Base-by-base conservation (phyloP, 2,113 vertebrate species). In the Kryptolebias marmoratus region DNA sequence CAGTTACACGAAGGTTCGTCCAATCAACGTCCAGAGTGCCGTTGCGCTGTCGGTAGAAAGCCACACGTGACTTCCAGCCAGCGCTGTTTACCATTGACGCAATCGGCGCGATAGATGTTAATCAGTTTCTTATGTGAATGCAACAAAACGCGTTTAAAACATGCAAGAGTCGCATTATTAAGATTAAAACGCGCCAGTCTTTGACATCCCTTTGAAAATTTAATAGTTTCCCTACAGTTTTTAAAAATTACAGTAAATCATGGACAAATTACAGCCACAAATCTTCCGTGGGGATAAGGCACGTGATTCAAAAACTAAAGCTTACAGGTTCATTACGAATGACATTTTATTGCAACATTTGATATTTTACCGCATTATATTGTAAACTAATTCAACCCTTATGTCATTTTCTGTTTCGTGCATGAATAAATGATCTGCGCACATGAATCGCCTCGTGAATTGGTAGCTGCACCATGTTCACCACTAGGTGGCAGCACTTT, bases 11-110 rank as follows among this genome's bases (percentile, higher is more conserved):
- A 22, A 5, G 27, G 8, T 44, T 52, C 53, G 55, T 67, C 93
- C 90, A 93, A 93, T 93, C 82, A 68, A 9, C 32, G 73, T 2
- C 27, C 0, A 22, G 2, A 31, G 4, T 78, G 58, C 62, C 54
- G 64, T 36, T 55, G 44, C 3, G 12, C 36, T 73, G 71, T 73
- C 16, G 63, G 22, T 36, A 45, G 71, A 52, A 27, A 28, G 2
- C 10, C 27, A 68, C 84, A 88, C 85, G 87, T 87, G 88, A 91
- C 83, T 81, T 81, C 54, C 56, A 70, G 77, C 14, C 71, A 71
- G 5, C 54, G 78, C 83, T 90, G 89, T 91, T 89, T 92, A 89
- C 83, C 86, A 78, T 73, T 67, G 78, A 76, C 69, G 69, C 36
- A 55, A 60, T 63, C 22, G 30, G 56, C 22, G 45, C 52, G 58